Conservation (phyloP, 1,140 invertebrate genomes). For the Ooceraea biroi region DNA sequence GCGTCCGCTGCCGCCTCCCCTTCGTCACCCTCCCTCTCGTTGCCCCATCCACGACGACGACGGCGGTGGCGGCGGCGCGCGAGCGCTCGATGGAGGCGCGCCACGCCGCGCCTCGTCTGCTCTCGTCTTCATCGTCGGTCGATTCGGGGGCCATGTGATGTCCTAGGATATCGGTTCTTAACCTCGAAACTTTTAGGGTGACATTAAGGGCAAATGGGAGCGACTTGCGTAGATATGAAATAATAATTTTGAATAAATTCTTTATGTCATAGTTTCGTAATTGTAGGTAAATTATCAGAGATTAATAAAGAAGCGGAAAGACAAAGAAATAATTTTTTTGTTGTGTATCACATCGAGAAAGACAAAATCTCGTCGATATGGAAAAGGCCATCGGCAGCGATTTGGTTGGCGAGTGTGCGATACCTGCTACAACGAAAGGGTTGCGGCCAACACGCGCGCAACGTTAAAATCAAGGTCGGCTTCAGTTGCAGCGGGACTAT, state of each 20-base stretch:
- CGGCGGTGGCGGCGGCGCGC: conserved; percentile 12
- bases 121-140: conserved; percentile 49
- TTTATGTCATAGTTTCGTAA: too few species aligned
- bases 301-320: too few species aligned
- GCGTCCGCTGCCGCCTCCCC: conserved; percentile 81
- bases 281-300: too few species aligned
- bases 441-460: neutral
- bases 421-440: conserved; percentile 19
- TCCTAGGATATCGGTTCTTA: conserved; percentile 1
- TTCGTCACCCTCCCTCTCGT: conserved; percentile 37
- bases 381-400: neutral
- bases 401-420: neutral
- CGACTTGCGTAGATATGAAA: too few species aligned
- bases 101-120: conserved; percentile 26
- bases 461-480: conserved; percentile 60
- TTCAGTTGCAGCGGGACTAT: conserved; percentile 36
- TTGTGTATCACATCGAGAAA: neutral
- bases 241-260: too few species aligned
- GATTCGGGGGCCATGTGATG: conserved; percentile 65
- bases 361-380: neutral
- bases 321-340: too few species aligned
- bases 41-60: conserved; percentile 23
- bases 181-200: neutral
- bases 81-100: conserved; percentile 69
- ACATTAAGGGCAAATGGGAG: neutral